phyloP scores from a whole-genome alignment of 2,113 vertebrate species.

The Phalacrocorax pelagicus region DNA sequence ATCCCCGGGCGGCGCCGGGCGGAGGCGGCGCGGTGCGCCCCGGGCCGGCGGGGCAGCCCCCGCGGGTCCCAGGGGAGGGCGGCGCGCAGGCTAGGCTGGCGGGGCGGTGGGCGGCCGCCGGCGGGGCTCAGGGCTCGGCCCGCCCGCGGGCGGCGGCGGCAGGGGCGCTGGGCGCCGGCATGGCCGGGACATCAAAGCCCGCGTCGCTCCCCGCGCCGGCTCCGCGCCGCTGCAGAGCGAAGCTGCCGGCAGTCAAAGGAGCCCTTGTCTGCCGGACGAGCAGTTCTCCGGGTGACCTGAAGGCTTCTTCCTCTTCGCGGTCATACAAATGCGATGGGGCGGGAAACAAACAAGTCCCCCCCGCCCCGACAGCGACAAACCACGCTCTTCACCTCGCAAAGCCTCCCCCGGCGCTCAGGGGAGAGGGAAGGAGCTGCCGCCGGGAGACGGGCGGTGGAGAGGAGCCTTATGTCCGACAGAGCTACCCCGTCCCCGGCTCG shows the following conservation, averaged over 20 bases:
- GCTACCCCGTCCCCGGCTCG: background rate
- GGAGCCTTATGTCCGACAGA: background rate
- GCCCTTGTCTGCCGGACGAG: conserved; percentile 21
- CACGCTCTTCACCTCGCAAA: background rate
- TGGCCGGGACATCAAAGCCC: background rate
- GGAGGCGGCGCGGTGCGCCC: too few species aligned
- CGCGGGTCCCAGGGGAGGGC: too few species aligned
- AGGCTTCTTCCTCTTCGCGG: conserved; percentile 64
- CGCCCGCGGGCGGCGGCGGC: too few species aligned
- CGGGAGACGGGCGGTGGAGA: background rate
- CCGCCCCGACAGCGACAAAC: background rate
- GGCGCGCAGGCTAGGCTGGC: too few species aligned
- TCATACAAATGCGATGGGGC: conserved; percentile 39
- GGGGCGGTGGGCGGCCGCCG: too few species aligned
- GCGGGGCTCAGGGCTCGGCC: too few species aligned
- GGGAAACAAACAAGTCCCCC: background rate
- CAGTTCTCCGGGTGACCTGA: conserved; percentile 58
- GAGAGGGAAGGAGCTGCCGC: conserved; percentile 7
- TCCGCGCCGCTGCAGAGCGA: background rate
- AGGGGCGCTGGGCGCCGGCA: background rate
- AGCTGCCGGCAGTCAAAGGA: background rate
- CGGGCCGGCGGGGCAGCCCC: too few species aligned
- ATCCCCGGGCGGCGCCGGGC: too few species aligned
- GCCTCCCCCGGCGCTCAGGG: conserved; percentile 24
- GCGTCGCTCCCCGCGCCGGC: background rate